These are phyloP conservation scores for Pomatostomus ruficeps DNA, from an alignment of 2,113 vertebrate genomes.

Conservation along the genomic window DNA sequence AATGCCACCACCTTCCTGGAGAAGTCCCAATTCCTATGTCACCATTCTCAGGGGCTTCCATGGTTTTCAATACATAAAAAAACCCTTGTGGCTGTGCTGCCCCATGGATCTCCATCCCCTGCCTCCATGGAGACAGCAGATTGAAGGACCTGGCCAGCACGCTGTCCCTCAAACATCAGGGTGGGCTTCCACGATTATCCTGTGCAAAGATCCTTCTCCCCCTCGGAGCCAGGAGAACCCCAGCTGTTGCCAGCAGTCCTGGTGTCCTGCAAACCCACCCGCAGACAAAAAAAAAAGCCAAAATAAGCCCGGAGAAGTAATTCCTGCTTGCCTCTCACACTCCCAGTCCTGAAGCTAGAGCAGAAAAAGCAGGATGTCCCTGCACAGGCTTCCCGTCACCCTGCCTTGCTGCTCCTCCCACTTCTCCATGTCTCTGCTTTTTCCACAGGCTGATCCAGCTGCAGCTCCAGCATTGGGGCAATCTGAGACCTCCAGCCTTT, in stretches of 20 bases:
- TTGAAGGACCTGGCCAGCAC: background rate
- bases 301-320: background rate
- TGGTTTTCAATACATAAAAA: background rate
- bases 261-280: background rate
- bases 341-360: background rate
- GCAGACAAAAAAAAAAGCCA: background rate
- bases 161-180: background rate
- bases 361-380: background rate
- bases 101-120: background rate
- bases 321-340: background rate
- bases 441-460: background rate
- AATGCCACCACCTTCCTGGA: background rate
- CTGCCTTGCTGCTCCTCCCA: background rate
- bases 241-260: background rate
- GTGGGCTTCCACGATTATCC: background rate
- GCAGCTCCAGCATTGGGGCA: background rate
- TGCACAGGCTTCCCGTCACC: background rate
- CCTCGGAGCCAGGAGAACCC: accelerated
- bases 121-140: background rate
- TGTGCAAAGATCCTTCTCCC: background rate
- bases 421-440: background rate
- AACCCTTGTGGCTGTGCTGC: background rate
- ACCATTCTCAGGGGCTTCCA: background rate
- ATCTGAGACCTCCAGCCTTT: background rate
- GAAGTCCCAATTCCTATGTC: accelerated